Evolutionary conservation across 2,888 invertebrate genomes (phyloP).

Genomic region (Galerucella calmariensis): DNA sequence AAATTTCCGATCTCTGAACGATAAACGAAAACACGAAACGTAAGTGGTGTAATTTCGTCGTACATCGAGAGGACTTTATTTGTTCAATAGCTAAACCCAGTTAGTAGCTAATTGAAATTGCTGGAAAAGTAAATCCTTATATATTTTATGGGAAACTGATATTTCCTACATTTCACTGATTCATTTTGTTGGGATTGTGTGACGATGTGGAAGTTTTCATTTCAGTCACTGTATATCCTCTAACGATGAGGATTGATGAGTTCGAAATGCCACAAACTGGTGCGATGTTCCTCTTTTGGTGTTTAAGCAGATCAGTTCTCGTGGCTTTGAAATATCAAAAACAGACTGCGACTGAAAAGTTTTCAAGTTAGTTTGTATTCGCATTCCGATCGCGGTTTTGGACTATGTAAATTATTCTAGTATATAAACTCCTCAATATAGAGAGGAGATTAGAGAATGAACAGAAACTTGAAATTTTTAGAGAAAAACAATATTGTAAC

Average conservation of each 20-base stretch:
- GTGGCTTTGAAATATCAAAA: slow-evolving; percentile 10
- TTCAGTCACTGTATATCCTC: slow-evolving; percentile 27
- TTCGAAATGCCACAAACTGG: slow-evolving; percentile 16
- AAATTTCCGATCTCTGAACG: not conserved
- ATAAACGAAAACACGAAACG: not conserved
- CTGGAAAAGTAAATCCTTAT: slow-evolving; percentile 20
- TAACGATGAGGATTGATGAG: slow-evolving; percentile 33
- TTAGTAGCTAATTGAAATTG: slow-evolving; percentile 5
- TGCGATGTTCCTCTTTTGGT: slow-evolving; percentile 7
- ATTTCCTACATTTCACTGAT: slow-evolving; percentile 24
- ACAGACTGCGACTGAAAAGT: not conserved
- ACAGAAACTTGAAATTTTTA: too few species aligned
- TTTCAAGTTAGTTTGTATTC: not conserved
- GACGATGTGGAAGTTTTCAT: slow-evolving; percentile 29
- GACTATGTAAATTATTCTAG: not conserved
- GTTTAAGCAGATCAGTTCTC: slow-evolving; percentile 22
- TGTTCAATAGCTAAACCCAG: slow-evolving; percentile 13
- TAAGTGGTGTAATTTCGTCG: not conserved
- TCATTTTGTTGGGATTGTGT: slow-evolving; percentile 25
- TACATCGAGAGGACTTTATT: slow-evolving; percentile 4
- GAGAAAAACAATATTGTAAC: too few species aligned
- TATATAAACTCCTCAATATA: not conserved
- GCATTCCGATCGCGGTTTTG: not conserved
- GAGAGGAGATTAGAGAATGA: too few species aligned
- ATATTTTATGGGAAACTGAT: slow-evolving; percentile 22